A percentile compares a stretch with the other conserved stretches of the same genome.
Conservation (phyloP, 2,888 invertebrate species). For the Tenodera sinensis region DNA sequence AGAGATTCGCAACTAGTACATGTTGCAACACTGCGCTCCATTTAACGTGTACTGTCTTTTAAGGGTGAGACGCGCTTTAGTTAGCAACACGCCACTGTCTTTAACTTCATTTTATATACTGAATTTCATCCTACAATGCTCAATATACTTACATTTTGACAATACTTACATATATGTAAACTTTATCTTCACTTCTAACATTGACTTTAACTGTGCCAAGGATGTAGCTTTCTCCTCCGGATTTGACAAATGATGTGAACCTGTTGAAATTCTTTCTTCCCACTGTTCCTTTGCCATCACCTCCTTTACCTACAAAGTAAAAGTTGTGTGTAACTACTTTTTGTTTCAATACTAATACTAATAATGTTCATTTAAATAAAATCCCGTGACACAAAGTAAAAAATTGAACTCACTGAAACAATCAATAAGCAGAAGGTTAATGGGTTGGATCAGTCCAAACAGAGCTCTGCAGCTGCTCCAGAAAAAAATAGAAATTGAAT, state of each 20-base stretch:
- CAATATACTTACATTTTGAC: neutral
- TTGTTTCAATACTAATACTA: neutral
- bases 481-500: too few relatives aligned
- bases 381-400: neutral
- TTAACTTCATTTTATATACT: too few relatives aligned
- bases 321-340: neutral
- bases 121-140: too few relatives aligned
- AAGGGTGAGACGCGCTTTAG: too few relatives aligned
- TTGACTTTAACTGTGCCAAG: slow-evolving; percentile 68
- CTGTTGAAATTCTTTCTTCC: slow-evolving; percentile 69
- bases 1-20: too few relatives aligned
- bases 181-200: slow-evolving; percentile 67
- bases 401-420: too few relatives aligned
- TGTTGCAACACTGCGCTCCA: too few relatives aligned
- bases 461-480: too few relatives aligned
- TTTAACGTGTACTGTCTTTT: too few relatives aligned
- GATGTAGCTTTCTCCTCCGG: slow-evolving; percentile 85
- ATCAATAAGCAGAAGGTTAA: too few relatives aligned
- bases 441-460: too few relatives aligned
- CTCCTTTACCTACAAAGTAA: slow-evolving; percentile 36
- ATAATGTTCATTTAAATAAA: neutral
- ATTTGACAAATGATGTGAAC: slow-evolving; percentile 87
- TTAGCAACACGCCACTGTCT: too few relatives aligned
- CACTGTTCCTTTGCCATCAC: slow-evolving; percentile 58
- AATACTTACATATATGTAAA: slow-evolving; percentile 56